These are phyloP conservation scores for Cecropterus lyciades DNA, from an alignment of 1,140 invertebrate species.

Conservation along the genomic window DNA sequence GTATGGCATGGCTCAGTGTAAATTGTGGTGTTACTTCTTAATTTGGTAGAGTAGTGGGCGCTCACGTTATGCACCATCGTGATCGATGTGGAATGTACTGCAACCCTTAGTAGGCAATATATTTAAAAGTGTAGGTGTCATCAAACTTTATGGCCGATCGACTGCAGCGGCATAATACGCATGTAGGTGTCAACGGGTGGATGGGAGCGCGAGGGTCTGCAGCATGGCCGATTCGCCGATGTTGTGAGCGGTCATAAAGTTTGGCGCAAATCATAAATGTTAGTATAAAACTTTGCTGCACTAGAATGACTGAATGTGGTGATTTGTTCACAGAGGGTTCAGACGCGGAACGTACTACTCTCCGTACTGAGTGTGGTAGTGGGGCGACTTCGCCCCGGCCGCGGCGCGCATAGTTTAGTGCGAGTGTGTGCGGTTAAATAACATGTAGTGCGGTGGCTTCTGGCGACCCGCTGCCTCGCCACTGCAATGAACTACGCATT, in stretches of 20 bases:
- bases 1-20: constrained; percentile 18
- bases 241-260: neutral
- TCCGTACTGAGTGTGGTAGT: constrained; percentile 78
- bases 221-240: too few species aligned
- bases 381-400: constrained; percentile 53
- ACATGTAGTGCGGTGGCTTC: constrained; percentile 35
- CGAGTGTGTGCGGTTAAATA: constrained; percentile 47
- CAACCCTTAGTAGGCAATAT: neutral
- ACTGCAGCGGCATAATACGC: neutral
- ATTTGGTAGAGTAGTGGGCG: constrained; percentile 12
- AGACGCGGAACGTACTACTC: constrained; percentile 71
- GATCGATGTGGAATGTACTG: constrained; percentile 3
- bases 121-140: neutral
- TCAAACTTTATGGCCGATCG: neutral
- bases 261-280: neutral
- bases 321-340: constrained; percentile 71
- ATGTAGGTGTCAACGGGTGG: neutral
- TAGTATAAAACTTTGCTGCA: neutral
- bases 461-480: constrained; percentile 14
- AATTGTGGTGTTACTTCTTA: constrained; percentile 20
- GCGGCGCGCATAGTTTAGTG: constrained; percentile 45
- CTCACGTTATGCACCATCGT: neutral
- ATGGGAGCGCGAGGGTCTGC: too few species aligned
- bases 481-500: constrained; percentile 30
- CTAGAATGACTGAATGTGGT: constrained; percentile 43